Evolutionary conservation across 2,888 invertebrate genomes (phyloP), one percentile per base, ranked within the genome.

Genomic region (Plebejus melissa): DNA sequence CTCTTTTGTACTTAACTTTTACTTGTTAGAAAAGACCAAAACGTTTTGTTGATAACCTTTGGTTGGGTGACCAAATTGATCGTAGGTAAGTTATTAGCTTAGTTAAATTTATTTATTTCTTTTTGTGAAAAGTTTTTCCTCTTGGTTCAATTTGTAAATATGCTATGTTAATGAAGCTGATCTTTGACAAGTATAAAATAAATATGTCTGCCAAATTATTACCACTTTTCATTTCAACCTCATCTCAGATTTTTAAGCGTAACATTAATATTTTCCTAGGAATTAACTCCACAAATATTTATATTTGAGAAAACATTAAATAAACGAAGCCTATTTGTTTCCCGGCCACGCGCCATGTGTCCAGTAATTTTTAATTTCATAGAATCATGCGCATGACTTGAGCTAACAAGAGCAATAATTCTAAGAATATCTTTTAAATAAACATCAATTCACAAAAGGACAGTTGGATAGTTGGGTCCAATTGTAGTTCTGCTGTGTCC

Each of bases 191-290:
- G 89, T 93, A 92, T 90, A 88, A 65, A 93, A 91, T 92, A 92
- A 93, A 93, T 91, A 92, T 91, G 91, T 93, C 93, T 93, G 93
- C 93, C 93, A 93, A 93, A 93, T 93, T 89, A 90, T 80, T 79
- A 79, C 78, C 82, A 84, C 81, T 84, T 87, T 90, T 87, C 80
- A 85, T 88, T 86, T 83, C 76, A 80, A 78, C 77, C 76, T 32
- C 60, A 72, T 70, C 57, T 13, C 28, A 69, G 46, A 41, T n/a
- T 9, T 57, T 4, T 74, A 2, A 46, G 22, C 46, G 9, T 16
- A 28, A 38, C 28, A 54, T 13, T 58, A 32, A 50, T 13, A 4
- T 13, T 1, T 50, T 13, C 13, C 4, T 50, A 3, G 50, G 3
- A 54, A 54, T 54, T 54, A 54, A 46, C 46, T 46, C 46, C 0